Conservation (phyloP, 2,888 invertebrate genomes). For the Steinernema hermaphroditum region DNA sequence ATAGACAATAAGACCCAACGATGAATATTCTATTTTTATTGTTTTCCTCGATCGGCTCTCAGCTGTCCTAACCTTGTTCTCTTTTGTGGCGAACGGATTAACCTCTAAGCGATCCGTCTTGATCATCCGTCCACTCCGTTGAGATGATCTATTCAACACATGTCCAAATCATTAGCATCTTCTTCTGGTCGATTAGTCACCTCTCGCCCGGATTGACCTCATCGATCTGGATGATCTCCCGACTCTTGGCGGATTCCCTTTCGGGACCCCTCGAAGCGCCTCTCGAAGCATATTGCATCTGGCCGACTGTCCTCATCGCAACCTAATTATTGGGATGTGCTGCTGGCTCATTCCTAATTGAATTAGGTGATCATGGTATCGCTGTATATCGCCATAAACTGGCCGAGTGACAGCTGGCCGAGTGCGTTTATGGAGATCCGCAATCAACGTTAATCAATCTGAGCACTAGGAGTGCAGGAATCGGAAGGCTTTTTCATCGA, state of each 20-base stretch:
- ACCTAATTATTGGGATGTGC: not conserved
- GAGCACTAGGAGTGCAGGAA: too few species aligned
- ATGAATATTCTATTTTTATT: slow-evolving; percentile 30
- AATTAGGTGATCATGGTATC: slow-evolving; percentile 15
- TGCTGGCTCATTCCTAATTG: not conserved
- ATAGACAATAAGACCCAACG: slow-evolving; percentile 4
- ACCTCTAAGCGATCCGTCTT: slow-evolving; percentile 16
- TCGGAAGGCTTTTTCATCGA: too few species aligned
- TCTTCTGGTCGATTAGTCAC: not conserved
- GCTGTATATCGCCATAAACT: slow-evolving; percentile 15
- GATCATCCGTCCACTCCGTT: not conserved
- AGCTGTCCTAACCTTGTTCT: slow-evolving; percentile 11
- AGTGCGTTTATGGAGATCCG: too few species aligned
- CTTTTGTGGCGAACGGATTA: not conserved
- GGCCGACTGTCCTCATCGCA: slow-evolving; percentile 6
- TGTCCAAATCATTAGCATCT: not conserved
- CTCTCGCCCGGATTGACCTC: not conserved
- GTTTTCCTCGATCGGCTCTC: not conserved
- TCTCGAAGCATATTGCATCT: not conserved
- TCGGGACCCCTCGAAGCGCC: not conserved
- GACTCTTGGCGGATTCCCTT: not conserved
- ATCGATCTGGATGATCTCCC: slow-evolving; percentile 25
- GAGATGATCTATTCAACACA: not conserved
- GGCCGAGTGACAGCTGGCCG: not conserved
- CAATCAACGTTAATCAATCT: too few species aligned